phyloP scores from a whole-genome alignment of 2,888 invertebrate genomes.

The Erpobdella octoculata region DNA sequence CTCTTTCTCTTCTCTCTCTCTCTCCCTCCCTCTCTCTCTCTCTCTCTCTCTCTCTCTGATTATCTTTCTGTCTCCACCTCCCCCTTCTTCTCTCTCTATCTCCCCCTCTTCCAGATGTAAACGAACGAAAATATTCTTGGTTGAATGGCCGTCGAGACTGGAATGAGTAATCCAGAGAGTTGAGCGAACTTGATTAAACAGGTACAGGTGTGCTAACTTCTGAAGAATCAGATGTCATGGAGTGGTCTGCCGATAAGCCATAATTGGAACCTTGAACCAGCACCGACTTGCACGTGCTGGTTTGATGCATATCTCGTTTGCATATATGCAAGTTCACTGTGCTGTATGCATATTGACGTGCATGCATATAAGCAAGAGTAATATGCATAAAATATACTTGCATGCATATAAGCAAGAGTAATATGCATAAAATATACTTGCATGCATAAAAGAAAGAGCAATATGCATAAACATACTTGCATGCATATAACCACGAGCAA shows the following conservation, averaged over 20 bases:
- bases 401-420: no score
- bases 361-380: no score
- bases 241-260: not conserved
- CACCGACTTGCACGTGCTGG: no score
- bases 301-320: no score
- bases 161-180: not conserved
- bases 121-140: not conserved
- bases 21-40: constrained; percentile 29
- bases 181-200: not conserved
- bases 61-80: constrained; percentile 24
- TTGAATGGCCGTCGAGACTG: not conserved
- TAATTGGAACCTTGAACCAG: no score
- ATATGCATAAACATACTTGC: no score
- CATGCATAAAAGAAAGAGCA: no score
- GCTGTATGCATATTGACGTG: no score
- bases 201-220: constrained; percentile 5
- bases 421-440: no score
- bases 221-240: not conserved
- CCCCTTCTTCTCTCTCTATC: constrained; percentile 21
- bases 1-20: not conserved
- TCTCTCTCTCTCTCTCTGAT: not conserved
- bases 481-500: no score
- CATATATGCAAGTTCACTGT: no score
- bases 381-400: no score
- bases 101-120: not conserved